Conservation (phyloP, 2,888 invertebrate genomes). For the Nomada fabriciana region DNA sequence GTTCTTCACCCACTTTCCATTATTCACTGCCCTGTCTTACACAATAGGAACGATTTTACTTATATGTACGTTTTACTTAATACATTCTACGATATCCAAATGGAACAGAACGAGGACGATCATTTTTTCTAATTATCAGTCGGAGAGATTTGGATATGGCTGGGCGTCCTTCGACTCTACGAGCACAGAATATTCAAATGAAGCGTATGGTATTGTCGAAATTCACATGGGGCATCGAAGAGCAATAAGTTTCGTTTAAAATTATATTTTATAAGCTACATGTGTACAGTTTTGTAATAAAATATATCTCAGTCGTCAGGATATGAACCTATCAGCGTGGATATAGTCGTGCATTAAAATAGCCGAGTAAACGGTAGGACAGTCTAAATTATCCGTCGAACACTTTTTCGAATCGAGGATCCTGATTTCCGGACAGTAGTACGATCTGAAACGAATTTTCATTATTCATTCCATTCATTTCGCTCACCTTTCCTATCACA, state of each 20-base stretch:
- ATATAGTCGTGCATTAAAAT: neutral
- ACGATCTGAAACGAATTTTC: conserved; percentile 55
- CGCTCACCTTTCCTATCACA: too few species aligned
- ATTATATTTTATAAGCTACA: conserved; percentile 39
- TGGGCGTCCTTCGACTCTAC: conserved; percentile 74
- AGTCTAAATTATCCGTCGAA: conserved; percentile 35
- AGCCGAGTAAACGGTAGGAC: conserved; percentile 54
- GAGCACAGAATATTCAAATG: conserved; percentile 71
- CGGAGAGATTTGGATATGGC: conserved; percentile 75
- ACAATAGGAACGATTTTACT: conserved; percentile 60
- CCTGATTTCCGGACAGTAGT: conserved; percentile 67
- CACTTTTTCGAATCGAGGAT: conserved; percentile 58
- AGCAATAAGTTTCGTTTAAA: neutral
- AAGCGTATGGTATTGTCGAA: neutral
- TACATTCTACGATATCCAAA: neutral
- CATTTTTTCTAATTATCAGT: conserved; percentile 54
- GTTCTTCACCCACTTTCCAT: conserved; percentile 67
- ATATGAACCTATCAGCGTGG: neutral
- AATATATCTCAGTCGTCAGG: conserved; percentile 33
- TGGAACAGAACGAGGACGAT: neutral
- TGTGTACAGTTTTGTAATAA: conserved; percentile 47
- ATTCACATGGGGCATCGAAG: neutral
- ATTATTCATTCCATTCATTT: neutral
- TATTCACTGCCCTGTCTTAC: conserved; percentile 69
- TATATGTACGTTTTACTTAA: conserved; percentile 69